Evolutionary conservation across 1,140 invertebrate species (phyloP).

Genomic region (Potamilus streckersoni): DNA sequence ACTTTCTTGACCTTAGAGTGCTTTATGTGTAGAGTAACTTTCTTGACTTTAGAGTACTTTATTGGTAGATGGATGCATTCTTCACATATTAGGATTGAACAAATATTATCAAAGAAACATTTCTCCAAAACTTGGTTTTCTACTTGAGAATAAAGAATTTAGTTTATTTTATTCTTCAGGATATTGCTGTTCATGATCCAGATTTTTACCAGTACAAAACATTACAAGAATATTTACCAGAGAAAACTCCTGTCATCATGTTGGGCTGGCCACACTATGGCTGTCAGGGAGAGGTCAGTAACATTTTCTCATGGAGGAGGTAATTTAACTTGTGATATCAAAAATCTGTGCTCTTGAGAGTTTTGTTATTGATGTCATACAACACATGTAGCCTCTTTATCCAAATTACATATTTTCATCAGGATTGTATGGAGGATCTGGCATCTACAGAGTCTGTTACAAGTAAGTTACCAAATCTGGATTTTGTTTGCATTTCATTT

Average conservation of each 20-base stretch:
- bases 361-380: not conserved
- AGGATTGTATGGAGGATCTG: no score
- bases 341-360: not conserved
- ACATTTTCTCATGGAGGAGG: not conserved
- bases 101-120: no score
- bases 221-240: conserved; percentile 80
- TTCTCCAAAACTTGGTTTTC: no score
- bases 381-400: no score
- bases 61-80: no score
- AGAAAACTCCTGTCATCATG: conserved; percentile 79
- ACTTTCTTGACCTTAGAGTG: no score
- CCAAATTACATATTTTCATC: not conserved
- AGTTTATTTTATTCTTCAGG: conserved; percentile 54
- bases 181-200: conserved; percentile 72
- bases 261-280: conserved; percentile 85
- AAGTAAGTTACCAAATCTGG: no score
- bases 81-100: no score
- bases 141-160: not conserved
- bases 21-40: no score
- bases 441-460: no score
- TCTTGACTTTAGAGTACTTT: no score
- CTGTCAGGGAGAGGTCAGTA: conserved; percentile 77
- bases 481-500: no score
- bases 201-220: conserved; percentile 68
- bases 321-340: not conserved